Conservation (phyloP, 2,888 invertebrate genomes). For the Trachelus stipa region DNA sequence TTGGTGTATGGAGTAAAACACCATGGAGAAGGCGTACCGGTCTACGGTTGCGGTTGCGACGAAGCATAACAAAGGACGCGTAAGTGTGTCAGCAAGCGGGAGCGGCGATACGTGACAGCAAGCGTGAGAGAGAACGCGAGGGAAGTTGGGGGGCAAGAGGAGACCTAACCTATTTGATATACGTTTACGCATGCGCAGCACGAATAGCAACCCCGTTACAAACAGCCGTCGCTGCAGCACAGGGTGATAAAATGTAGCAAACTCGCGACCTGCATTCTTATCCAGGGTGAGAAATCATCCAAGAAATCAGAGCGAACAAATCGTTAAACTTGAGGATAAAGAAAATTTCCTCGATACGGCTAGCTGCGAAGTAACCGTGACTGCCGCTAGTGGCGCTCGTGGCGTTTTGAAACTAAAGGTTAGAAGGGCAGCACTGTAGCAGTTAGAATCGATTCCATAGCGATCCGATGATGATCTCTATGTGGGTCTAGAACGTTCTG, state of each 20-base stretch:
- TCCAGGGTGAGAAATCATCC: not conserved
- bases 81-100: constrained; percentile 13
- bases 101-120: constrained; percentile 12
- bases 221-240: not conserved
- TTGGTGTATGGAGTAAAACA: not conserved
- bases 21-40: not conserved
- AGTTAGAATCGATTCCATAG: not conserved
- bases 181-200: constrained; percentile 2
- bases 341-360: not conserved
- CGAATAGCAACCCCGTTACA: not conserved
- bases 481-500: not conserved
- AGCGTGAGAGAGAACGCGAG: not conserved
- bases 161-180: constrained; percentile 2
- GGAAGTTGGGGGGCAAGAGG: not conserved
- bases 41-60: constrained; percentile 8
- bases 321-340: not conserved
- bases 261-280: not conserved
- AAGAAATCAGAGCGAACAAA: not conserved
- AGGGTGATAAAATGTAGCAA: not conserved
- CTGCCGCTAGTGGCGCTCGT: not conserved
- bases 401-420: not conserved
- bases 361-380: not conserved
- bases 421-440: not conserved
- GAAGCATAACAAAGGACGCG: constrained; percentile 14
- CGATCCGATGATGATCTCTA: not conserved